These are phyloP conservation scores for Bombus impatiens DNA, from an alignment of 1,140 invertebrate species.

Conservation along the genomic window DNA sequence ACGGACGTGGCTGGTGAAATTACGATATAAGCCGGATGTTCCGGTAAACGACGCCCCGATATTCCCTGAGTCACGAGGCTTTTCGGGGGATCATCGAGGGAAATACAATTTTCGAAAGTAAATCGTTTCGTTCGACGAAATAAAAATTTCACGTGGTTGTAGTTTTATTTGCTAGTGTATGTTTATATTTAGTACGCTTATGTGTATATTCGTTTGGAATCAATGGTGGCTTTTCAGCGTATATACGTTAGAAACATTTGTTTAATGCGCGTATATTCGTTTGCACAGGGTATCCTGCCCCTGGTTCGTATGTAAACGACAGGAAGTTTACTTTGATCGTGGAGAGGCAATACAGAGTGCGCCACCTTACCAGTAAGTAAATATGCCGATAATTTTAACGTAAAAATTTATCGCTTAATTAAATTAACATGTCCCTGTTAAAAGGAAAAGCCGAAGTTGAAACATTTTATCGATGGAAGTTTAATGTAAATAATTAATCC, in stretches of 20 bases:
- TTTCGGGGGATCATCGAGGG: background rate
- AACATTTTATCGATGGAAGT: too few species aligned
- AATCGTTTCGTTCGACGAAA: background rate
- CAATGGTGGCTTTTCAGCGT: background rate
- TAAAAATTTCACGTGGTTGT: background rate
- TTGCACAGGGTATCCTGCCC: background rate
- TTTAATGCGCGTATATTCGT: background rate
- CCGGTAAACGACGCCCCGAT: background rate
- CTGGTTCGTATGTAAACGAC: background rate
- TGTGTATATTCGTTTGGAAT: background rate
- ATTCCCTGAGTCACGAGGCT: background rate
- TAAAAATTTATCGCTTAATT: too few species aligned
- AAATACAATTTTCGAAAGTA: background rate
- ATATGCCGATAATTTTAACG: background rate
- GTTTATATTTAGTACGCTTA: background rate
- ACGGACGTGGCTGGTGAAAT: slow-evolving; percentile 24
- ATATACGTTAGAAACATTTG: slow-evolving; percentile 6
- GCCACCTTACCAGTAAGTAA: background rate
- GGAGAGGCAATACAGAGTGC: background rate
- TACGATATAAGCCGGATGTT: slow-evolving; percentile 26
- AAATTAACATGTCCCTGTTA: too few species aligned
- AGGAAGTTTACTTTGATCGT: background rate
- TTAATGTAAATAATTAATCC: too few species aligned
- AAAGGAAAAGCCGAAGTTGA: too few species aligned
- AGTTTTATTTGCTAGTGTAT: background rate